Evolutionary conservation across 2,888 invertebrate species (phyloP), one percentile per base, ranked within the genome.

Genomic region (Brachypterus glaber): DNA sequence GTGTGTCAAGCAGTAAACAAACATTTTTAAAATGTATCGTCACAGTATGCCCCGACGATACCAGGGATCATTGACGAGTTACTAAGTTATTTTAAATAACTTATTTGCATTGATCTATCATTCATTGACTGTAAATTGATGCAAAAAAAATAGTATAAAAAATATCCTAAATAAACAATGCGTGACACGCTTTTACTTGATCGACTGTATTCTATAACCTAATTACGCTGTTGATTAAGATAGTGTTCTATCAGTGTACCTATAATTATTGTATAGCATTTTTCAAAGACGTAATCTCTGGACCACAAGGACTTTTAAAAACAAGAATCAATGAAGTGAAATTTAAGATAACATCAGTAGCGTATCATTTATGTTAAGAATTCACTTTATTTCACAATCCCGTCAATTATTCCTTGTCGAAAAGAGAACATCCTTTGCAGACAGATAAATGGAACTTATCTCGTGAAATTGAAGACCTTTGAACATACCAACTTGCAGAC

Each of bases 341-440:
- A 51, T 47, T 45, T 39, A 17, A 51, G 55, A 57, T 54, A 49
- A 43, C 46, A 53, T 52, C 52, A 48, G 44, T 40, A 46, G 41
- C 43, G 50, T 50, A 57, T 58, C 55, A 53, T 54, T 58, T 56
- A 58, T 56, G 57, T 55, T 57, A 55, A 52, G 56, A 53, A 58
- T 58, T 56, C 58, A 58, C 55, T 59, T 59, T 57, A 53, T 54
- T 55, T 55, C 52, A 45, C 52, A 56, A 58, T 57, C 58, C 59
- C 53, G 59, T 59, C 60, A 60, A 62, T 62, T 62, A 62, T 58
- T 59, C 54, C 52, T 49, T 51, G 59, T 59, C 59, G 56, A 55
- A 46, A n/a, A n/a, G 44, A 30, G 38, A 40, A 44, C 40, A 30
- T 31, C 35, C 35, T 35, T 17, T 9, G 3, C 35, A 26, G 35